A percentile compares a stretch with the other conserved stretches of the same genome.
phyloP scores from a whole-genome alignment of 2,797 vertebrate genomes.

The Toxotes lorentzi region DNA sequence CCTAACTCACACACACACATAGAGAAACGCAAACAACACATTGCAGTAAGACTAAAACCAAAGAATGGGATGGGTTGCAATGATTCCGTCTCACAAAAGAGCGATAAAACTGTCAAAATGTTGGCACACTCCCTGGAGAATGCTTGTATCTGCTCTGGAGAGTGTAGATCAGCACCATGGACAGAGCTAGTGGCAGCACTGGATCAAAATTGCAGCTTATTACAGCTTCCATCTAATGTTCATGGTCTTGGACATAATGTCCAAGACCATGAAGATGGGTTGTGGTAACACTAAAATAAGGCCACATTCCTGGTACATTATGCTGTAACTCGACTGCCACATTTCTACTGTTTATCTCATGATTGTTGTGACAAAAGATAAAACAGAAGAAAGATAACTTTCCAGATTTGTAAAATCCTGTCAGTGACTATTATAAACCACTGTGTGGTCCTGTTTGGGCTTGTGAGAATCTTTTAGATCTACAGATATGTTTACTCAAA shows the following conservation, averaged over 20 bases:
- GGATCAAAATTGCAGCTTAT: background rate
- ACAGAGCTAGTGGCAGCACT: constrained; percentile 18
- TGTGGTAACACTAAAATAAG: too few relatives aligned
- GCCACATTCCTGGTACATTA: background rate
- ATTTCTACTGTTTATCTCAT: background rate
- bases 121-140: background rate
- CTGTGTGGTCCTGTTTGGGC: too few relatives aligned
- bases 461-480: too few relatives aligned
- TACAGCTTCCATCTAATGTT: background rate
- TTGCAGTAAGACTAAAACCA: background rate
- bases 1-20: background rate
- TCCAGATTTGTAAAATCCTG: too few relatives aligned
- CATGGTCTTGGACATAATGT: background rate
- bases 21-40: background rate
- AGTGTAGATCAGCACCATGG: constrained; percentile 57
- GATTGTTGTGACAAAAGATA: background rate
- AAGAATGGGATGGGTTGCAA: too few relatives aligned
- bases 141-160: background rate
- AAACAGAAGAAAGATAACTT: background rate
- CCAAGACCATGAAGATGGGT: background rate
- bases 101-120: background rate
- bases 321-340: background rate
- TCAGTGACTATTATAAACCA: background rate
- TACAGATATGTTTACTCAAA: too few relatives aligned
- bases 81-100: background rate